These are phyloP conservation scores for Tolmerus cingulatus DNA, from an alignment of 2,888 invertebrate genomes.

Conservation along the genomic window DNA sequence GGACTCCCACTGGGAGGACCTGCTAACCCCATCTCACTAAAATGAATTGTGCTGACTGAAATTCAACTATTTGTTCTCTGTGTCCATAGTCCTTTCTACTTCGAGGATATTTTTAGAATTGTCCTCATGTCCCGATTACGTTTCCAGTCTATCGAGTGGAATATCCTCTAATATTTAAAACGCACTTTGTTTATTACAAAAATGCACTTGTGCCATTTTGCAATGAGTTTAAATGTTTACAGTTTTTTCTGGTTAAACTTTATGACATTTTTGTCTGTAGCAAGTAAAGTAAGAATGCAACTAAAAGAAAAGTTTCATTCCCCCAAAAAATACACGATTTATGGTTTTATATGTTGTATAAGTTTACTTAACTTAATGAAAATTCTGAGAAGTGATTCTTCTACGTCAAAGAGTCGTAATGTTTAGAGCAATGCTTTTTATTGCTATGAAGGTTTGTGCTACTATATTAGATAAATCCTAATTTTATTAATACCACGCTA, in stretches of 20 bases:
- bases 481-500: too few relatives aligned
- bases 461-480: too few relatives aligned
- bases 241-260: neutral
- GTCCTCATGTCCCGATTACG: neutral
- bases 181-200: neutral
- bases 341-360: too few relatives aligned
- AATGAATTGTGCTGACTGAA: neutral
- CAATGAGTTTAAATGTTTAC: neutral
- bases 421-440: too few relatives aligned
- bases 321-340: neutral
- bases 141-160: neutral
- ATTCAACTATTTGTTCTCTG: neutral
- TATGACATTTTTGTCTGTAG: neutral
- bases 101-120: neutral
- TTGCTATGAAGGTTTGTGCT: too few relatives aligned
- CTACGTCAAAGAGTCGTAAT: too few relatives aligned
- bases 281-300: too few relatives aligned
- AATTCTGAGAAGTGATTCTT: too few relatives aligned
- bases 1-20: neutral
- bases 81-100: neutral
- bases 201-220: neutral
- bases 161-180: neutral
- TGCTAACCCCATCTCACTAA: neutral
- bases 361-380: too few relatives aligned
- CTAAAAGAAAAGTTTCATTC: too few relatives aligned